A percentile compares a stretch with the other conserved stretches of the same genome.
These are phyloP conservation scores for Antigone vipio DNA, from an alignment of 2,113 vertebrate genomes.

Conservation along the genomic window DNA sequence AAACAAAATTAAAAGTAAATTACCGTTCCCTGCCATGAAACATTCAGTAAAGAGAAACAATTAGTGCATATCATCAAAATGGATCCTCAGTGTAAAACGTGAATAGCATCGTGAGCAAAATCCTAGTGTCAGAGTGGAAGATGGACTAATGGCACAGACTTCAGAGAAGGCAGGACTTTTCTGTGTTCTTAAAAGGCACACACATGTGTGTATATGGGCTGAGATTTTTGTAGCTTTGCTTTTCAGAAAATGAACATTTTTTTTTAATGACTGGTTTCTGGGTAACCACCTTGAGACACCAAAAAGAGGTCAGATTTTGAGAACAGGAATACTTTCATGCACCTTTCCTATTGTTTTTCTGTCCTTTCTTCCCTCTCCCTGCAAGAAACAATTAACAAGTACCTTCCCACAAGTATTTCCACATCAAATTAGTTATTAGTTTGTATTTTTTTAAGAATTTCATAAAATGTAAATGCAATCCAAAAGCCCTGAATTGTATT, in stretches of 20 bases:
- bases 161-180: background rate
- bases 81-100: background rate
- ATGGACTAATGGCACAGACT: background rate
- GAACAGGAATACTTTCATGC: background rate
- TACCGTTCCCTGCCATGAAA: background rate
- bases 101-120: background rate
- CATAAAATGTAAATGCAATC: background rate
- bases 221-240: background rate
- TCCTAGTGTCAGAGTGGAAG: background rate
- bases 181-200: background rate
- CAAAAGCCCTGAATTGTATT: background rate
- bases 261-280: background rate
- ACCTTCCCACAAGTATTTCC: background rate
- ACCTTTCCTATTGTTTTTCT: background rate
- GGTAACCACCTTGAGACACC: background rate
- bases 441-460: background rate
- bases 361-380: background rate
- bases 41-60: background rate
- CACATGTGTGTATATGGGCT: fast-evolving
- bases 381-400: background rate
- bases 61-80: background rate
- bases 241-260: background rate
- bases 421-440: background rate
- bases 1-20: background rate
- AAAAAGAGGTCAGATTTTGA: background rate